Base-by-base conservation (phyloP, 2,888 invertebrate genomes). In the Drosophila melanosoma region DNA sequence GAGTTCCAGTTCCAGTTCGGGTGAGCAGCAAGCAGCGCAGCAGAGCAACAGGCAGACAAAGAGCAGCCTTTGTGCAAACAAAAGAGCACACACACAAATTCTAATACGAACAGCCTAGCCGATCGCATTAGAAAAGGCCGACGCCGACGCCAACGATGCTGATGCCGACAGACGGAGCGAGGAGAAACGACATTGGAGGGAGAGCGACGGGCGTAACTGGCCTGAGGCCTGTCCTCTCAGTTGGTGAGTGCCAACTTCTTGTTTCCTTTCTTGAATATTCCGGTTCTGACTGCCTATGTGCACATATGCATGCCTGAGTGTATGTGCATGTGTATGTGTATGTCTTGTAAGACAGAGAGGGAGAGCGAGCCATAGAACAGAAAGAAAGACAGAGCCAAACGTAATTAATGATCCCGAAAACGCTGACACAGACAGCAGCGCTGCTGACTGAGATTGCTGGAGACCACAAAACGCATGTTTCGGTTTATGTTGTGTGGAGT, bases 391-490 rank as follows among this genome's bases (percentile, higher is more conserved):
- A 57, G 54, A 68, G 71, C 49, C 87, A 83, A 78, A 75, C 89
- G 82, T 85, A 81, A 85, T 85, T 89, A 85, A 90, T 90, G 90
- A 85, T 89, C 89, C 90, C 90, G 79, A 90, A 87, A 90, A 82
- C 62, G 89, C 84, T 87, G 87, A 83, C 88, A 56, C 69, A 53
- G 26, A 12, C 71, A 70, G 61, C 60, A 38, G 26, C n/a, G 17
- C 35, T 36, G 62, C 36, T 52, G 73, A 33, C 69, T 49, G 56
- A 62, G 71, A 80, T 74, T 65, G 58, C 42, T 73, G 56, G 45
- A 64, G 64, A 66, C 74, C 71, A 69, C 57, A 58, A 53, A 88
- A 84, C 82, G 84, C 84, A 89, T 89, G 84, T 74, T 79, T 90
- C 56, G 64, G 57, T 58, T 62, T 69, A 69, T 66, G 53, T 71